phyloP scores from a whole-genome alignment of 2,113 vertebrate species.

The Furnarius figulus region DNA sequence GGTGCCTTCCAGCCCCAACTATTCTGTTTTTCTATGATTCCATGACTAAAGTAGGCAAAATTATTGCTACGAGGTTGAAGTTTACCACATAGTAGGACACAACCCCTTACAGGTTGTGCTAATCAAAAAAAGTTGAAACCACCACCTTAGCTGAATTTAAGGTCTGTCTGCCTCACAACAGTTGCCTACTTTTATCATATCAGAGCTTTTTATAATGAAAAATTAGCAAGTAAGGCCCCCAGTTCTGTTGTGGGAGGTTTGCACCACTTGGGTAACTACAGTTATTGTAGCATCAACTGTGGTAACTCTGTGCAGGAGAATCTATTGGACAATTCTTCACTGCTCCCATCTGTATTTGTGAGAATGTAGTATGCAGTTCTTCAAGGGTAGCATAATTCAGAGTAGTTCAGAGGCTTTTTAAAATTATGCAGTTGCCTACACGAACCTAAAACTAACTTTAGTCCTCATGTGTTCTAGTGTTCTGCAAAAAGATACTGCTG shows the following conservation, averaged over 20 bases:
- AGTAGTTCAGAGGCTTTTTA: neutral
- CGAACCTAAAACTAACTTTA: neutral
- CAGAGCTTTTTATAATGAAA: neutral
- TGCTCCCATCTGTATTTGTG: neutral
- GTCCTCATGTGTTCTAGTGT: neutral
- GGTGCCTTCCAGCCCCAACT: neutral
- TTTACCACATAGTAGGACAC: neutral
- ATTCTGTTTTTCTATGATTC: neutral
- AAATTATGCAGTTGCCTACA: neutral
- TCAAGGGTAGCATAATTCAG: neutral
- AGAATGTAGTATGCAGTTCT: neutral
- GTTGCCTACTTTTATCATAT: neutral
- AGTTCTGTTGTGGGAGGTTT: neutral
- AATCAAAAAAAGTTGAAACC: neutral
- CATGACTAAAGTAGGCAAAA: neutral
- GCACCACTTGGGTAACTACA: neutral
- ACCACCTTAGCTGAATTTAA: neutral
- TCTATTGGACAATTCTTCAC: neutral
- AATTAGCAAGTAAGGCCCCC: neutral
- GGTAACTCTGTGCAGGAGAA: neutral
- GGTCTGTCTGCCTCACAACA: neutral
- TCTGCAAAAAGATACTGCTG: neutral
- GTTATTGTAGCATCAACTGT: neutral
- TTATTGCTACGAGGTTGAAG: neutral
- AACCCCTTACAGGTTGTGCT: neutral